Conservation (phyloP, 2,797 vertebrate genomes). For the Alfaro cultratus region DNA sequence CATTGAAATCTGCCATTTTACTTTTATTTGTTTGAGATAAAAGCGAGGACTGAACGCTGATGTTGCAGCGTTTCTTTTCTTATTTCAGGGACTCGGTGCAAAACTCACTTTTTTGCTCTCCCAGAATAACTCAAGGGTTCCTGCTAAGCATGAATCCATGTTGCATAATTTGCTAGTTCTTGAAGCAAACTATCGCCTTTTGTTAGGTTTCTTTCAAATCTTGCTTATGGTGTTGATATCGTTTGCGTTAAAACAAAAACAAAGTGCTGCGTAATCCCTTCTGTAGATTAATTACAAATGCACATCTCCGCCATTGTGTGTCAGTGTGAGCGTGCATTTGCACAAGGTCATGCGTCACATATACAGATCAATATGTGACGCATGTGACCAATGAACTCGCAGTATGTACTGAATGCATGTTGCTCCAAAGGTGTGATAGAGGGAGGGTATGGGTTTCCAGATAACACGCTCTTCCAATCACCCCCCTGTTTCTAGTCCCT, state of each 20-base stretch:
- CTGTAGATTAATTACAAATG: neutral
- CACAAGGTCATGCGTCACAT: slow-evolving; percentile 31
- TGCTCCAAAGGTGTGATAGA: slow-evolving; percentile 47
- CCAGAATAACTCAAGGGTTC: neutral
- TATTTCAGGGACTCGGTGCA: neutral
- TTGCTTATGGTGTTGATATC: neutral
- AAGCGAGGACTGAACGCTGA: neutral
- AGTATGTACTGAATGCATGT: slow-evolving; percentile 65
- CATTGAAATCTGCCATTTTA: slow-evolving; percentile 14
- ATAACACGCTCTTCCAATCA: slow-evolving; percentile 38
- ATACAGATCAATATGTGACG: slow-evolving; percentile 13
- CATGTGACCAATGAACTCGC: slow-evolving; percentile 31
- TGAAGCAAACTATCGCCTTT: neutral
- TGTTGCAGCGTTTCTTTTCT: slow-evolving; percentile 3
- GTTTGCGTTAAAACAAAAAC: neutral
- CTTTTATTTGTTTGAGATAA: slow-evolving; percentile 8
- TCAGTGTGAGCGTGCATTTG: neutral
- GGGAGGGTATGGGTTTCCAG: slow-evolving; percentile 36
- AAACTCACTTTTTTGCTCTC: neutral
- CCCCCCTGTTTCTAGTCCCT: slow-evolving; percentile 37
- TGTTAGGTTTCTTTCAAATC: neutral
- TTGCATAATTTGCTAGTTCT: neutral
- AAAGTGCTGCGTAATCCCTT: neutral
- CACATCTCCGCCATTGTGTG: neutral
- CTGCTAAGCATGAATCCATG: neutral